Percentiles rank a stretch among this genome's conserved stretches.
Evolutionary conservation across 2,888 invertebrate species (phyloP).

Genomic region (Cheilosia vulpina): DNA sequence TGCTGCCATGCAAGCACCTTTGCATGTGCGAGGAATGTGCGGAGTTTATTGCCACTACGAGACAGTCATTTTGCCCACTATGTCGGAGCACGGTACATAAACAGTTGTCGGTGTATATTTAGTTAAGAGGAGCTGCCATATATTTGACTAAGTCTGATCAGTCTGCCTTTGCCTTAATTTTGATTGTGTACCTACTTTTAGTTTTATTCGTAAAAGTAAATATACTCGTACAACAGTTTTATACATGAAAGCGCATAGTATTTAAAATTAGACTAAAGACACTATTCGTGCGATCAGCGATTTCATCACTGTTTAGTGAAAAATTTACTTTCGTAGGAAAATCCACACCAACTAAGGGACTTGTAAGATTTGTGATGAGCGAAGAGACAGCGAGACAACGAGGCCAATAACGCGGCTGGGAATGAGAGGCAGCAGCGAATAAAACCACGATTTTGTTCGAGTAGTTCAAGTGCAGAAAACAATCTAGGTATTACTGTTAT

Average conservation of each 20-base stretch:
- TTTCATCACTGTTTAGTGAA: too few relatives aligned
- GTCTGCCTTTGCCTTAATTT: neutral
- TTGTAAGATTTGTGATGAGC: too few relatives aligned
- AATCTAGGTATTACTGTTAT: too few relatives aligned
- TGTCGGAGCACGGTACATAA: constrained; percentile 73
- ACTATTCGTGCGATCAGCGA: too few relatives aligned
- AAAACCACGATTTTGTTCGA: too few relatives aligned
- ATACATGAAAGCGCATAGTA: neutral
- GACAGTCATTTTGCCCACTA: constrained; percentile 75
- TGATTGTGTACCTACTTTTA: constrained; percentile 2
- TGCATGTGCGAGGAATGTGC: constrained; percentile 77
- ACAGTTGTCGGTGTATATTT: constrained; percentile 65
- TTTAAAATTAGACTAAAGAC: neutral
- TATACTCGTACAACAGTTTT: constrained; percentile 11
- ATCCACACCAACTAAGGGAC: too few relatives aligned
- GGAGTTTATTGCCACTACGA: constrained; percentile 56
- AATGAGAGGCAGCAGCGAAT: too few relatives aligned
- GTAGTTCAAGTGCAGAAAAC: too few relatives aligned
- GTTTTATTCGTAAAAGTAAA: constrained; percentile 15
- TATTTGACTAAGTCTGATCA: constrained; percentile 44
- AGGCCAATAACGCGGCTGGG: too few relatives aligned
- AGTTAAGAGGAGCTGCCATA: constrained; percentile 21
- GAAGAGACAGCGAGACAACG: too few relatives aligned
- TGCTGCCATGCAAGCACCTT: constrained; percentile 78
- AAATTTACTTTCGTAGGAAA: too few relatives aligned